Conservation (phyloP, 2,888 invertebrate genomes). For the Lasioglossum lativentre region DNA sequence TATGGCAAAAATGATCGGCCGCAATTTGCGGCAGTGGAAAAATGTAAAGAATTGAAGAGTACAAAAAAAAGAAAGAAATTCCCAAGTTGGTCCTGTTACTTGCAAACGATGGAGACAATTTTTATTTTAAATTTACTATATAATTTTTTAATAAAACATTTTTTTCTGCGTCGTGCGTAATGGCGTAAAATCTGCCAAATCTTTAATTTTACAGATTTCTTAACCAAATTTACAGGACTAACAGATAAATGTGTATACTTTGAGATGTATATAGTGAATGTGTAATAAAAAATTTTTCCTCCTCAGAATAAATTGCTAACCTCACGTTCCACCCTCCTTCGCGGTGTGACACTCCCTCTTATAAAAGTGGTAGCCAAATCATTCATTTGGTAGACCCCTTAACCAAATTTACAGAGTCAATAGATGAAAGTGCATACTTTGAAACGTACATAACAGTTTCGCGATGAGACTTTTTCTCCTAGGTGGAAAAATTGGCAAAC, state of each 20-base stretch:
- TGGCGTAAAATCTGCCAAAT: background rate
- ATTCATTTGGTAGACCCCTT: background rate
- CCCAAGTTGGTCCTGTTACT: background rate
- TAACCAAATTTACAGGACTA: background rate
- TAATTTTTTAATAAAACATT: too few species aligned
- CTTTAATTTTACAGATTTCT: background rate
- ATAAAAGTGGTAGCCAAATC: background rate
- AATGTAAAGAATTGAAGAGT: background rate
- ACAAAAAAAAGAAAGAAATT: background rate
- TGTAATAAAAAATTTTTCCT: background rate
- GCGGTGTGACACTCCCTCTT: too few species aligned
- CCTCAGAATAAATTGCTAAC: background rate
- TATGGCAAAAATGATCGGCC: background rate
- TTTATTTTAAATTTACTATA: background rate
- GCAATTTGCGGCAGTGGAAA: background rate
- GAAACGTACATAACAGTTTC: background rate
- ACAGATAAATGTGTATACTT: background rate
- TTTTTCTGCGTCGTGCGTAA: too few species aligned
- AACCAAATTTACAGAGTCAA: background rate
- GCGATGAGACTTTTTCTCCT: background rate
- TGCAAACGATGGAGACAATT: too few species aligned
- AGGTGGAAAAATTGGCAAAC: background rate
- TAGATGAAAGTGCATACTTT: background rate
- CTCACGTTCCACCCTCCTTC: too few species aligned
- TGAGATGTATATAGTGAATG: background rate